A percentile compares a stretch with the other conserved stretches of the same genome.
phyloP scores from a whole-genome alignment of 2,797 vertebrate genomes.

The Alca torda region DNA sequence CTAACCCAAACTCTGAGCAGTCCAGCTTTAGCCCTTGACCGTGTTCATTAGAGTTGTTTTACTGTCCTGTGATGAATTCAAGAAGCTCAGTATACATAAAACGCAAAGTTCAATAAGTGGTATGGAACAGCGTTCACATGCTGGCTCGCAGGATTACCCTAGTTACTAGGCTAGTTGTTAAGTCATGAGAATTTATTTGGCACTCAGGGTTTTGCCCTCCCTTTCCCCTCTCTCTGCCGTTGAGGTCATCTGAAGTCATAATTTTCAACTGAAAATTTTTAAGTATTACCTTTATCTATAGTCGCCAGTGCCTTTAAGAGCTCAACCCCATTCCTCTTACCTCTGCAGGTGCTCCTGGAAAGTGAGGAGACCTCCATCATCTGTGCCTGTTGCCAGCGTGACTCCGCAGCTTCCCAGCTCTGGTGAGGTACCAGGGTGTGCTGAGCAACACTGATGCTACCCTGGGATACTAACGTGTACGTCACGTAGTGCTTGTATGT shows the following conservation, averaged over 20 bases:
- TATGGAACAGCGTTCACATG: not conserved
- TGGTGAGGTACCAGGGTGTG: not conserved
- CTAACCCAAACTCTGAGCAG: not conserved
- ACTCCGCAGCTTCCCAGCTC: not conserved
- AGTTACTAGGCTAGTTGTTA: not conserved
- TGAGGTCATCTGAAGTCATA: not conserved
- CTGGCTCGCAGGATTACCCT: not conserved
- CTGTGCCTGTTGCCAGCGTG: not conserved
- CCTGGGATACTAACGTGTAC: rapidly evolving
- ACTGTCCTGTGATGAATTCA: not conserved
- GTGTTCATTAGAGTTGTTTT: not conserved
- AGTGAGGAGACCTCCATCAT: not conserved
- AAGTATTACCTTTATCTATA: not conserved
- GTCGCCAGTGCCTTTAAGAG: not conserved
- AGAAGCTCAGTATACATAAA: not conserved
- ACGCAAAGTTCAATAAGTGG: not conserved
- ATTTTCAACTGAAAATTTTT: not conserved
- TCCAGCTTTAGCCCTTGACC: not conserved
- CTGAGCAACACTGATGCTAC: not conserved
- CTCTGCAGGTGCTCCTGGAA: not conserved
- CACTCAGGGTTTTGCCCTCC: not conserved
- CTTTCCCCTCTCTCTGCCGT: not conserved
- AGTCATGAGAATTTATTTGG: not conserved
- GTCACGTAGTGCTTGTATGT: not conserved
- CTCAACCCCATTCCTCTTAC: not conserved